Percentiles rank a stretch among this genome's conserved stretches.
These are phyloP conservation scores for Ptychadena robeensis DNA, from an alignment of 2,797 vertebrate species.

Conservation along the genomic window DNA sequence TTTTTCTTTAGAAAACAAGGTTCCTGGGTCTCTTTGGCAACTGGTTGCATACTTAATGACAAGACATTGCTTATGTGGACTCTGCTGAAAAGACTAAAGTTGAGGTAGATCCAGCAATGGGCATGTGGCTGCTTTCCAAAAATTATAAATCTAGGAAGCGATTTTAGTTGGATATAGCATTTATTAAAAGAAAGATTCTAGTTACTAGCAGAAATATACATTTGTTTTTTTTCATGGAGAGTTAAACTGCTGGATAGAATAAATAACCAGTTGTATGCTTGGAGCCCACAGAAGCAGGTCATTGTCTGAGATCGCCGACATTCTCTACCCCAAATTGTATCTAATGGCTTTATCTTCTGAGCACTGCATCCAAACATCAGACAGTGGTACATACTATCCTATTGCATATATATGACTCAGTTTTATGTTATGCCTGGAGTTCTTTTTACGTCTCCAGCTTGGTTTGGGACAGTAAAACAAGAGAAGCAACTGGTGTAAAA, in stretches of 20 bases:
- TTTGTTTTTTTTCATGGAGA: background rate
- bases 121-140: no score
- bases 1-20: no score
- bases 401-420: background rate
- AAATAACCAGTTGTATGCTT: no score
- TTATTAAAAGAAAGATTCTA: no score
- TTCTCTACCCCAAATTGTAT: background rate
- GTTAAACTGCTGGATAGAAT: no score
- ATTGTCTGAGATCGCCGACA: no score
- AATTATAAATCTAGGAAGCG: no score
- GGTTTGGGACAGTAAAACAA: background rate
- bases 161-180: no score
- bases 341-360: background rate
- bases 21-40: background rate
- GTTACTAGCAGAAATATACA: background rate
- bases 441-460: background rate
- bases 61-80: background rate
- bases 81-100: no score
- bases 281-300: no score
- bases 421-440: background rate
- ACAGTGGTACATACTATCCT: background rate
- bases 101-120: no score
- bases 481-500: conserved; percentile 8
- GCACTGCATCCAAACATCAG: background rate
- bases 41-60: background rate